phyloP scores from a whole-genome alignment of 2,113 vertebrate genomes.

The Acanthisitta chloris region DNA sequence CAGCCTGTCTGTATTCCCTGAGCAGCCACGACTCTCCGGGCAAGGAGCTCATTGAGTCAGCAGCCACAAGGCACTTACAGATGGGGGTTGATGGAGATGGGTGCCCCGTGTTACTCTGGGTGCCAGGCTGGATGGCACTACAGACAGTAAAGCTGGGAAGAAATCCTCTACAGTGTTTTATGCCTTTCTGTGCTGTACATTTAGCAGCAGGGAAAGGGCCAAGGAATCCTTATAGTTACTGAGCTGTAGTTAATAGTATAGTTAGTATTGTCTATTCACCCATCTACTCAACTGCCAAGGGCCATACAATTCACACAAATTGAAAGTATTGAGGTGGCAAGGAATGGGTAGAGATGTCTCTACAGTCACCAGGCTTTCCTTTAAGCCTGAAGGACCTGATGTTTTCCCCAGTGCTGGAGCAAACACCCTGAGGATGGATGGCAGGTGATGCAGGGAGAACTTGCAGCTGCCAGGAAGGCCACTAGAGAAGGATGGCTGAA shows the following conservation, averaged over 20 bases:
- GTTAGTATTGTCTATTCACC: not conserved
- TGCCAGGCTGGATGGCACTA: not conserved
- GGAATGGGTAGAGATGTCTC: not conserved
- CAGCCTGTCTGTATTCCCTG: not conserved
- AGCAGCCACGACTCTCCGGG: accelerated
- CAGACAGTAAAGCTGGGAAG: not conserved
- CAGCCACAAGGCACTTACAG: not conserved
- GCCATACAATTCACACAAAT: not conserved
- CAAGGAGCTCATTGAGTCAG: not conserved
- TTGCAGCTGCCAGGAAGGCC: not conserved
- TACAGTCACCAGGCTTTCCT: not conserved
- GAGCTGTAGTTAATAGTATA: not conserved
- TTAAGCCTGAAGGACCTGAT: not conserved
- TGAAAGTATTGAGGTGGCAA: not conserved
- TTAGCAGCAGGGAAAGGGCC: conserved; percentile 19
- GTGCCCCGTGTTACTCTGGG: not conserved
- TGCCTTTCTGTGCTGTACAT: not conserved
- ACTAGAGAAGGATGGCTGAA: not conserved
- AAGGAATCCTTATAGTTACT: not conserved
- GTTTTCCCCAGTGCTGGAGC: not conserved
- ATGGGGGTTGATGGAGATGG: not conserved
- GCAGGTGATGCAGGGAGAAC: not conserved
- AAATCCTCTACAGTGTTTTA: not conserved
- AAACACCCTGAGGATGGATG: not conserved
- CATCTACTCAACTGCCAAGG: not conserved